Conservation (phyloP, 2,113 vertebrate genomes). For the Isichthys henryi region DNA sequence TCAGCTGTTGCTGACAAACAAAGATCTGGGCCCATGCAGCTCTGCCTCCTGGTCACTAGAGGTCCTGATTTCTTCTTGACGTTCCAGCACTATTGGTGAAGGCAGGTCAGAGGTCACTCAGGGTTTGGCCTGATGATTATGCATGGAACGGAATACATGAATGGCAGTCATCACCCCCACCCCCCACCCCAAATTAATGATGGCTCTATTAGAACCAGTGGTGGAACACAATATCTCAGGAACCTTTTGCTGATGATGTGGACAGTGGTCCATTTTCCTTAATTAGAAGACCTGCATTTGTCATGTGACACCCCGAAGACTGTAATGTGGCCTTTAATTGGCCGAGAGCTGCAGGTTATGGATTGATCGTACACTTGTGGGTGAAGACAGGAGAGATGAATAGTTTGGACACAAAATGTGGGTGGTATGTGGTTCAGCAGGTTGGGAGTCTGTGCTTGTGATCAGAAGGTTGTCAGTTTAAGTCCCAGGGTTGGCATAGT, state of each 20-base stretch:
- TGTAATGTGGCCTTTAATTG: neutral
- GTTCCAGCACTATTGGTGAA: neutral
- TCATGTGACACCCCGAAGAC: neutral
- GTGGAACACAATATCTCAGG: neutral
- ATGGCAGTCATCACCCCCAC: neutral
- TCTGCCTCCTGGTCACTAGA: neutral
- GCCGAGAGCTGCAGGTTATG: neutral
- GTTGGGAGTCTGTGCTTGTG: slow-evolving; percentile 33
- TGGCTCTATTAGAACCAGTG: neutral
- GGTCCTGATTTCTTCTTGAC: neutral
- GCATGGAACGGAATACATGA: neutral
- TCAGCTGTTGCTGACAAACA: neutral
- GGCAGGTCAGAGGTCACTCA: neutral
- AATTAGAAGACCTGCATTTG: neutral
- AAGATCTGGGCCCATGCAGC: neutral
- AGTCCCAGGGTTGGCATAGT: neutral
- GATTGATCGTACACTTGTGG: neutral
- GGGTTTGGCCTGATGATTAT: neutral
- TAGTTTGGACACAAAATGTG: neutral
- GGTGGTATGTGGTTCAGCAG: neutral
- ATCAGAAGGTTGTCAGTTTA: slow-evolving; percentile 17
- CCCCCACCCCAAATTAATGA: neutral
- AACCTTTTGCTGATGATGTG: neutral
- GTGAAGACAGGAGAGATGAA: neutral
- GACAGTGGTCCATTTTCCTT: neutral